Base-by-base conservation (phyloP, 2,888 invertebrate species). In the Gymnoscelis rufifasciata region DNA sequence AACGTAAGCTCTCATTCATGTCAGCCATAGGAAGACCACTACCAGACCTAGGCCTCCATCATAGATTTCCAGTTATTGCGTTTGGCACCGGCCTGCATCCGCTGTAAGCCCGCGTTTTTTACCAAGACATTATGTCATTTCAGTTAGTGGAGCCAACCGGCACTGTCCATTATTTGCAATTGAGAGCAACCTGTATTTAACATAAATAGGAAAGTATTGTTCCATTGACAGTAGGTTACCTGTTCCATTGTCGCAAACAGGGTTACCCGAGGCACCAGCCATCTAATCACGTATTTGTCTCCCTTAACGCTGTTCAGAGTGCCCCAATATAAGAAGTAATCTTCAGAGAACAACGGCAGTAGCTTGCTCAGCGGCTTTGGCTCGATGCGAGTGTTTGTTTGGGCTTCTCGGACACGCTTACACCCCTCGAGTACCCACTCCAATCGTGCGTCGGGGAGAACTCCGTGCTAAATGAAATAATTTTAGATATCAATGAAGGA, bases 321-420 rank as follows among this genome's bases (percentile, higher is more conserved):
- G 1, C 93, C 93, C 89, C 91, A 91, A 59, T 93, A 93, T 1
- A 91, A 54, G 54, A 92, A 91, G 64, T 92, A 93, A 66, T 93
- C 92, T 53, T 87, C 79, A 7, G 62, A 67, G 62, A 93, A 93
- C 66, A 89, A 81, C 1, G 83, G 87, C 5, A 92, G 45, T 0
- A 92, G 72, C 1, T 71, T 72, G 1, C 78, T 78, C 61, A 93
- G 70, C 0, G 90, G 87, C 11, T 80, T 72, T 0, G 90, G 89
- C 0, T 83, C 78, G 10, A 92, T 69, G 8, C 89, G 83, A 1
- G 83, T 83, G 0, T 81, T 74, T 0, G 84, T 87, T 24, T 90
- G 75, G 0, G 92, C 83, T 44, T 88, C 78, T 52, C 68, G 78
- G 10, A 93, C 80, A 8, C 81, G 71, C 0, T 78, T 60, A 29